phyloP scores from a whole-genome alignment of 2,113 vertebrate genomes.

The Stictonetta naevosa region DNA sequence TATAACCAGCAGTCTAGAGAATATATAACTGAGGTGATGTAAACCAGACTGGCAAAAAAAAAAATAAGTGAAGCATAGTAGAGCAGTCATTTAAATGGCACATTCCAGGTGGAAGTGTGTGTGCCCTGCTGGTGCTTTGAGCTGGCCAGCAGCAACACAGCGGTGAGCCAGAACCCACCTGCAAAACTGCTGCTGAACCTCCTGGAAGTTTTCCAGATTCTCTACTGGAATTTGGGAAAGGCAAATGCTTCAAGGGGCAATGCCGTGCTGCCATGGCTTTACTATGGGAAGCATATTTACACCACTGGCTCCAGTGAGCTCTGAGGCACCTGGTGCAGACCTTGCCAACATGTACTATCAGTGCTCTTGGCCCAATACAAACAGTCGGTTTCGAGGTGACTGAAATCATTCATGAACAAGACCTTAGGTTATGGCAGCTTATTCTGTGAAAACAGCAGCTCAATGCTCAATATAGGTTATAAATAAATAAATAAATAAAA shows the following conservation, averaged over 20 bases:
- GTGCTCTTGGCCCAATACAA: neutral
- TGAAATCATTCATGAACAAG: accelerated
- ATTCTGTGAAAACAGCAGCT: neutral
- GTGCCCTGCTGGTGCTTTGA: neutral
- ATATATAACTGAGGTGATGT: neutral
- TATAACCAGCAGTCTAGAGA: neutral
- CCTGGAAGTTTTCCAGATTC: neutral
- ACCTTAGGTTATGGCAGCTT: too few species aligned
- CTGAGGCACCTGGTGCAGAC: neutral
- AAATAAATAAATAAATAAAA: neutral
- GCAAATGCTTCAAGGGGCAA: neutral
- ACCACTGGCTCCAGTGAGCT: neutral
- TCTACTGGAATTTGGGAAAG: neutral
- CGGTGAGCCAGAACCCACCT: accelerated
- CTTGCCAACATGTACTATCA: accelerated
- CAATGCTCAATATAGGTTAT: neutral
- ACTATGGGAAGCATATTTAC: neutral
- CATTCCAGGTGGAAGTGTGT: neutral
- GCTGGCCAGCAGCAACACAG: neutral
- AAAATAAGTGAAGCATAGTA: neutral
- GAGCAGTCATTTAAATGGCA: neutral
- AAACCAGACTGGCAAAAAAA: neutral
- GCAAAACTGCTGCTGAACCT: neutral
- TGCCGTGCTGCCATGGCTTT: neutral
- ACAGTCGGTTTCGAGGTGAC: accelerated